These are phyloP conservation scores for Cataglyphis cursor DNA, from an alignment of 2,888 invertebrate genomes.

Conservation along the genomic window DNA sequence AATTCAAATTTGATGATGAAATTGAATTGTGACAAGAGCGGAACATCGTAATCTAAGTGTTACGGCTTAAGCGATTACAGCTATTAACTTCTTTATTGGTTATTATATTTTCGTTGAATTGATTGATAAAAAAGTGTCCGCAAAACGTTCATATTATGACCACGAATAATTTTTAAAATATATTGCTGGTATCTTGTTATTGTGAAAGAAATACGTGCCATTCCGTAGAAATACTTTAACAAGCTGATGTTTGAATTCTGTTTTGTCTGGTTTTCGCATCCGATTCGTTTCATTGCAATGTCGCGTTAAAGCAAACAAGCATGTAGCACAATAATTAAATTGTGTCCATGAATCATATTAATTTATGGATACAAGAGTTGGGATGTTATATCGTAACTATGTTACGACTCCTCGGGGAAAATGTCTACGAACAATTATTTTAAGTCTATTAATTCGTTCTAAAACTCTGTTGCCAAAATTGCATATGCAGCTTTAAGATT, in stretches of 20 bases:
- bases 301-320: slow-evolving; percentile 5
- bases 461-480: neutral
- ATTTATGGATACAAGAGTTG: slow-evolving; percentile 31
- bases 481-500: neutral
- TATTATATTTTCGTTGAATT: slow-evolving; percentile 46
- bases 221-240: slow-evolving; percentile 11
- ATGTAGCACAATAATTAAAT: slow-evolving; percentile 46
- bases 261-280: slow-evolving; percentile 25
- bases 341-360: slow-evolving; percentile 45
- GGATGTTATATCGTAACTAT: slow-evolving; percentile 7
- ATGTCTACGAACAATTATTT: slow-evolving; percentile 5
- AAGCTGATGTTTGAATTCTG: slow-evolving; percentile 29
- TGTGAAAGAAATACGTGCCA: neutral
- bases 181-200: neutral
- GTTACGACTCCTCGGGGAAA: neutral
- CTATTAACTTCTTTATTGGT: slow-evolving; percentile 56
- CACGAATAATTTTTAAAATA: neutral
- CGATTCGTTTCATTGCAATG: slow-evolving; percentile 29
- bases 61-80: slow-evolving; percentile 65
- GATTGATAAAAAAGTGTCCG: slow-evolving; percentile 54
- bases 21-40: slow-evolving; percentile 26
- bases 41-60: slow-evolving; percentile 49
- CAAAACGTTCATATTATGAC: neutral
- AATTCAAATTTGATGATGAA: neutral
- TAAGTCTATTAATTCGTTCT: neutral